phyloP scores from a whole-genome alignment of 2,888 invertebrate species.

The Therioaphis trifolii region DNA sequence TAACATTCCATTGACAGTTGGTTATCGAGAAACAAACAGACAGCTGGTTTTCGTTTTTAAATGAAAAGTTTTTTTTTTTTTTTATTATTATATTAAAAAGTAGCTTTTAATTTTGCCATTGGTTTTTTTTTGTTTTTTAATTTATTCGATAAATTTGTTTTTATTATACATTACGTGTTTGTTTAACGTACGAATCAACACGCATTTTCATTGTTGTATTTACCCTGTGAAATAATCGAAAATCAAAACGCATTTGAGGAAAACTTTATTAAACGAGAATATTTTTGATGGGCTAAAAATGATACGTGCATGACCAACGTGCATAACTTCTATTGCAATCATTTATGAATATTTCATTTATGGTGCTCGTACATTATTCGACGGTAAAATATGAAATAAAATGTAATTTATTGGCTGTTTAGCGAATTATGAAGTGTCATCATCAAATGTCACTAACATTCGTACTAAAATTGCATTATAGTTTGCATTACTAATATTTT shows the following conservation, averaged over 20 bases:
- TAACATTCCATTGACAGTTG: neutral
- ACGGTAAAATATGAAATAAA: too few relatives aligned
- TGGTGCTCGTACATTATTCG: too few relatives aligned
- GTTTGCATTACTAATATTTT: too few relatives aligned
- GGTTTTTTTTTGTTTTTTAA: neutral
- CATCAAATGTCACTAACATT: too few relatives aligned
- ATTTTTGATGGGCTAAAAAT: neutral
- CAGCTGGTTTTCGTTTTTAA: neutral
- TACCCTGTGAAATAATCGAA: neutral
- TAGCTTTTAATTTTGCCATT: conserved; percentile 13
- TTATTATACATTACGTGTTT: neutral
- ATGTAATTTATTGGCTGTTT: too few relatives aligned
- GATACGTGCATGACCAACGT: too few relatives aligned
- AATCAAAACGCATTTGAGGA: neutral
- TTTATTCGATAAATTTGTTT: neutral
- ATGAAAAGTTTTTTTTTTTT: neutral
- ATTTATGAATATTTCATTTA: too few relatives aligned
- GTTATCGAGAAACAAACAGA: neutral
- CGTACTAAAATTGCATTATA: too few relatives aligned
- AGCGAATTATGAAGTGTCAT: too few relatives aligned
- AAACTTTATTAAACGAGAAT: neutral
- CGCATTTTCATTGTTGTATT: neutral
- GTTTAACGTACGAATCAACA: neutral
- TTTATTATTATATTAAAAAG: neutral
- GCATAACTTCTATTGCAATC: too few relatives aligned